These are phyloP conservation scores for Iguana delicatissima DNA, from an alignment of 2,797 vertebrate species.

Conservation along the genomic window DNA sequence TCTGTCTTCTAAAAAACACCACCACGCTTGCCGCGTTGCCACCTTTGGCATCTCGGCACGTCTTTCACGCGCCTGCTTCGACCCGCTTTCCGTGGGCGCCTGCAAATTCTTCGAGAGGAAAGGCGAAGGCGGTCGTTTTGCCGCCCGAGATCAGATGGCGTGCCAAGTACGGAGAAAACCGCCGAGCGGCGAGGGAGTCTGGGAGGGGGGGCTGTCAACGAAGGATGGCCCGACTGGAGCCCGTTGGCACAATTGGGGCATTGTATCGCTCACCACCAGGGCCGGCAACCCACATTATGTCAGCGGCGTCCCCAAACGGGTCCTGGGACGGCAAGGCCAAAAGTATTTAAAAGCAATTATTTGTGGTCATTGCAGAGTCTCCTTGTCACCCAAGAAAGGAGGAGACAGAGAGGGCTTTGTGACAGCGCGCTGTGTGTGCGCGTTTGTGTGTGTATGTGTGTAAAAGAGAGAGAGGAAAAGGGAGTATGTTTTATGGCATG, in stretches of 20 bases:
- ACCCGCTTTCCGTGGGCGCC: neutral
- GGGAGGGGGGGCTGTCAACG: neutral
- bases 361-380: conserved; percentile 37
- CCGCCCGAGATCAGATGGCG: neutral
- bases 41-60: too few species aligned
- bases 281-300: neutral
- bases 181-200: too few species aligned
- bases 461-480: neutral
- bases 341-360: conserved; percentile 1
- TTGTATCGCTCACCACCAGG: neutral
- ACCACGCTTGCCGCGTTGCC: too few species aligned
- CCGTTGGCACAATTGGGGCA: neutral
- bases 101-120: neutral
- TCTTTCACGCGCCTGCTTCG: neutral
- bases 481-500: too few species aligned
- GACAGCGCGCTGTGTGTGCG: accelerated
- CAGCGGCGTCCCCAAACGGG: neutral
- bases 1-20: too few species aligned
- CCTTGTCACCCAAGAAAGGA: accelerated
- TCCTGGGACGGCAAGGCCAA: neutral
- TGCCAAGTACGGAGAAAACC: neutral
- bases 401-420: conserved; percentile 65
- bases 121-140: neutral
- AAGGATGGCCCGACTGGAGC: neutral
- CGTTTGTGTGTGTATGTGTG: accelerated